phyloP scores from a whole-genome alignment of 2,113 vertebrate genomes.

The Ramphastos sulfuratus region DNA sequence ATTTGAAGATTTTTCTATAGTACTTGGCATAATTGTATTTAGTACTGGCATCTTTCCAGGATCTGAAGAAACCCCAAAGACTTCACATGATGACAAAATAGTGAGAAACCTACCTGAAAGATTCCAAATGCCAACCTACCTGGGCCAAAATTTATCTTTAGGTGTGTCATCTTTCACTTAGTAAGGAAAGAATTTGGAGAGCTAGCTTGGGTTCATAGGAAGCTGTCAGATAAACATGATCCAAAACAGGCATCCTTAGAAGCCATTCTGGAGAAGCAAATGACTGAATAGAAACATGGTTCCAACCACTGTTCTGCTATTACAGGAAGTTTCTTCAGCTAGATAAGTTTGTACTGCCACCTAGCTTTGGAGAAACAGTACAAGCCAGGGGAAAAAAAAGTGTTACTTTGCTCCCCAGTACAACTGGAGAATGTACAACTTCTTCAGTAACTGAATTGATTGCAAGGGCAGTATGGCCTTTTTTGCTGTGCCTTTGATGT shows the following conservation, averaged over 20 bases:
- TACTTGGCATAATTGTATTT: background rate
- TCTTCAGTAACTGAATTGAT: background rate
- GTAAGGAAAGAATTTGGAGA: background rate
- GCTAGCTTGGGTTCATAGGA: background rate
- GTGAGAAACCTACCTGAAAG: background rate
- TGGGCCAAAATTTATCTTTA: conserved; percentile 4
- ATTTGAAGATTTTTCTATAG: conserved; percentile 54
- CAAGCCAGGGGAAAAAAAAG: background rate
- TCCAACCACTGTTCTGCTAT: conserved; percentile 22
- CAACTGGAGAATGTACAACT: background rate
- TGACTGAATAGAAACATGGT: background rate
- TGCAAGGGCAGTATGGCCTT: background rate
- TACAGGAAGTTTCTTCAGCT: conserved; percentile 32
- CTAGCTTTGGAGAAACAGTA: conserved; percentile 54
- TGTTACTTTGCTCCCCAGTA: background rate
- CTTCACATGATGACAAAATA: background rate
- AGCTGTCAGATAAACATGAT: background rate
- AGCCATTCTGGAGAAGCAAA: background rate
- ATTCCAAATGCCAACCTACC: background rate
- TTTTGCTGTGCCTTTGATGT: background rate
- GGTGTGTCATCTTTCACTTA: background rate
- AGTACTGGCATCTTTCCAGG: background rate
- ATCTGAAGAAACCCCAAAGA: background rate
- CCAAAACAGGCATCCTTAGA: background rate
- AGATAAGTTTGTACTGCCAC: conserved; percentile 53